phyloP scores from a whole-genome alignment of 2,888 invertebrate genomes.

The Myathropa florea region DNA sequence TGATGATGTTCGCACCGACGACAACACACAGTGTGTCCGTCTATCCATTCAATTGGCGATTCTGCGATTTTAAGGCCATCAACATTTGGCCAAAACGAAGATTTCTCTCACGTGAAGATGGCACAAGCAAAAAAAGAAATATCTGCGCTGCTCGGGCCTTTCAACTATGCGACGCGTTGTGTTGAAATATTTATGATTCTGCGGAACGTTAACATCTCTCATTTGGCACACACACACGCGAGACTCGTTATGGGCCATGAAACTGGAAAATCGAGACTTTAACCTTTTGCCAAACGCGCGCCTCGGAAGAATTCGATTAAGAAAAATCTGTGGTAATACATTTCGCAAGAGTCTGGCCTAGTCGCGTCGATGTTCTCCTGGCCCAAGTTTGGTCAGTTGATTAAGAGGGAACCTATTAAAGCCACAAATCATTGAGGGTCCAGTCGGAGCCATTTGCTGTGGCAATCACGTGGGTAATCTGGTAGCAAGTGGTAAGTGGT shows the following conservation, averaged over 20 bases:
- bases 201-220: slow-evolving; percentile 1
- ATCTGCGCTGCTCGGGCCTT: slow-evolving; percentile 9
- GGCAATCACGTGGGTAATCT: slow-evolving; percentile 25
- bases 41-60: slow-evolving; percentile 34
- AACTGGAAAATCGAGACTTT: slow-evolving; percentile 68
- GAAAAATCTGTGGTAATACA: slow-evolving; percentile 15
- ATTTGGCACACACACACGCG: not conserved
- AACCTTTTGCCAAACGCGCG: slow-evolving; percentile 51
- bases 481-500: slow-evolving; percentile 26
- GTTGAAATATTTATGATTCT: slow-evolving; percentile 54
- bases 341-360: slow-evolving; percentile 52
- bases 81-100: slow-evolving; percentile 48
- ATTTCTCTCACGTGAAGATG: slow-evolving; percentile 45
- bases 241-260: slow-evolving; percentile 59
- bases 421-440: slow-evolving; percentile 15
- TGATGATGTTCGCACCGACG: slow-evolving; percentile 11
- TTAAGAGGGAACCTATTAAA: not conserved
- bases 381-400: slow-evolving; percentile 21
- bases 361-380: slow-evolving; percentile 14
- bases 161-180: slow-evolving; percentile 38
- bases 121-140: not conserved
- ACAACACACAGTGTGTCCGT: not conserved
- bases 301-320: slow-evolving; percentile 37
- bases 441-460: slow-evolving; percentile 42
- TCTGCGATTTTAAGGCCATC: slow-evolving; percentile 58